Evolutionary conservation across 30 jellyfish, hydroid and myxozoan genomes (phyloP).

Genomic region (Rhopilema esculentum): DNA sequence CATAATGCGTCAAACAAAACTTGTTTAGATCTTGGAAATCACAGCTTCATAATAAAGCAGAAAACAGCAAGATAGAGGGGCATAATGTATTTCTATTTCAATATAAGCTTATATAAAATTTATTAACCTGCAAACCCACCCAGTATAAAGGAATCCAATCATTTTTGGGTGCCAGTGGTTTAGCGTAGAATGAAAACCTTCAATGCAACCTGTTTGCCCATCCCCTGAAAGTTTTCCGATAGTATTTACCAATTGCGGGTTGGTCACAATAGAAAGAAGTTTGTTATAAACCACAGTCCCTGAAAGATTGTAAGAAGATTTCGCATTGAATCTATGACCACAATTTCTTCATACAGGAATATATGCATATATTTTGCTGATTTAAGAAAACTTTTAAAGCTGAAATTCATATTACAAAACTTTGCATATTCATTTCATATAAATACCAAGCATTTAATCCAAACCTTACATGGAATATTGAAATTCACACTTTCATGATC

Average conservation of each 20-base stretch:
- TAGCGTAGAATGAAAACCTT: constrained; percentile 39
- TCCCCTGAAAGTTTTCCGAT: constrained; percentile 27
- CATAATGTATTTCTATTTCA: not conserved
- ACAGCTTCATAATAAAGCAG: not conserved
- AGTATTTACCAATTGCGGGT: constrained; percentile 3
- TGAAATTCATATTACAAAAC: too few relatives aligned
- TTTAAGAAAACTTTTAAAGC: not conserved
- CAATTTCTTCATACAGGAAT: not conserved
- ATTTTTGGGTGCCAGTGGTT: constrained; percentile 61
- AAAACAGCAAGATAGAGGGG: not conserved
- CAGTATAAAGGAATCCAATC: constrained; percentile 14
- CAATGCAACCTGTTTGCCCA: constrained; percentile 43
- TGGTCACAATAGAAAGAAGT: not conserved
- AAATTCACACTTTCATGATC: not conserved
- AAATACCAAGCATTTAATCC: too few relatives aligned
- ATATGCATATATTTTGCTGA: not conserved
- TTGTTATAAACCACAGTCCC: constrained; percentile 30
- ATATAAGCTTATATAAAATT: not conserved
- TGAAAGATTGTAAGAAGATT: not conserved
- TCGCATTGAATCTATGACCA: not conserved
- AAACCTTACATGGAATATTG: too few relatives aligned
- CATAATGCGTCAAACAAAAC: not conserved
- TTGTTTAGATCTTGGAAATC: not conserved
- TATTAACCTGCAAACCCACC: constrained; percentile 34
- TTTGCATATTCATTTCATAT: too few relatives aligned